Evolutionary conservation across 2,797 vertebrate genomes (phyloP), one percentile per base, ranked within the genome.

Genomic region (Muscicapa comitata): DNA sequence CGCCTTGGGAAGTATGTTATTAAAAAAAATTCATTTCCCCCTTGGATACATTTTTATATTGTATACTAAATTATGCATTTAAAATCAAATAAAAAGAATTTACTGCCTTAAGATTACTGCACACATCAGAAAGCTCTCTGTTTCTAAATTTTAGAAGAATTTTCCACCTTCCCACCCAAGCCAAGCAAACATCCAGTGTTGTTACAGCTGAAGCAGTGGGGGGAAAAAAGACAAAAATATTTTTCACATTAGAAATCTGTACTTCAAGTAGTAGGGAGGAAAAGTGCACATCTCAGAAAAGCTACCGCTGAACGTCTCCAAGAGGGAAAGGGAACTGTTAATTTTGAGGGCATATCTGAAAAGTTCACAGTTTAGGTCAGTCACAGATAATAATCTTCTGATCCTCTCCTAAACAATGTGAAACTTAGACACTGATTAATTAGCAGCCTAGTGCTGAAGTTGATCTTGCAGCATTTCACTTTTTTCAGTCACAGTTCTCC

Each of bases 11-110:
- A 96, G 57, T 42, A 84, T 48, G 91, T 93, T 93, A 96, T 95
- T 92, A 91, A 94, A 91, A 86, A 88, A 86, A 93, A 89, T 43
- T 94, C 67, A 93, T 95, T 95, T 93, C 94, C 96, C 91, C 53
- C 80, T 84, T 93, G 90, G 90, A 91, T 93, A 96, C 85, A 93
- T 95, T 96, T 95, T 96, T 96, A 94, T 94, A 91, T 93, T 95
- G 92, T 91, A 87, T 62, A 95, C 90, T 96, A 96, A 97, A 94
- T 96, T 97, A 96, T 95, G 93, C 94, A 97, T 97, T 97, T 94
- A 95, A 95, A 94, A 95, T 95, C 74, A 96, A 96, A 96, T 96
- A 95, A 96, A 95, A 92, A 94, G 55, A 94, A 96, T 94, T 92
- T 97, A 96, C 91, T 95, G 90, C 93, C 79, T 77, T 93, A 85